phyloP scores from a whole-genome alignment of 2,113 vertebrate genomes.

The Siniperca knerii region DNA sequence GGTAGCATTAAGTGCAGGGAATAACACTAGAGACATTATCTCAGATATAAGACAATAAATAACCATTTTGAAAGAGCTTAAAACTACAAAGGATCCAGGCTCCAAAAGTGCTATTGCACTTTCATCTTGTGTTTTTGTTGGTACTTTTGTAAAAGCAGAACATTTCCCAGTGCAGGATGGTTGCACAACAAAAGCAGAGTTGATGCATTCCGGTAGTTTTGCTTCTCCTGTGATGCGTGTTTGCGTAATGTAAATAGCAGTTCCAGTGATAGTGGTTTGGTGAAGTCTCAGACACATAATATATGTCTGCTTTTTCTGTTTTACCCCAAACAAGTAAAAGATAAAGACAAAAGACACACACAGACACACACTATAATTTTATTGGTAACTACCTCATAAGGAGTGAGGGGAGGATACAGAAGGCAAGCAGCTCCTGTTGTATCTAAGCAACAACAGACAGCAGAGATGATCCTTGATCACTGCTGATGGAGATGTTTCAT shows the following conservation, averaged over 20 bases:
- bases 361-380: constrained; percentile 38
- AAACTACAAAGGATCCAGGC: not conserved
- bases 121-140: not conserved
- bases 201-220: not conserved
- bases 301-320: constrained; percentile 3
- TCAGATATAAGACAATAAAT: not conserved
- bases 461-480: constrained; percentile 73
- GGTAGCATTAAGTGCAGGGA: not conserved
- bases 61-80: not conserved
- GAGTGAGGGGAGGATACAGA: constrained; percentile 48
- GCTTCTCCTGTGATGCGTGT: not conserved
- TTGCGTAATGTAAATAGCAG: not conserved
- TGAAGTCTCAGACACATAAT: not conserved
- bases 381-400: constrained; percentile 57
- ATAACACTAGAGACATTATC: not conserved
- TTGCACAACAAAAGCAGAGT: not conserved
- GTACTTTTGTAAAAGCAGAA: not conserved
- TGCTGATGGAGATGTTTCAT: constrained; percentile 61
- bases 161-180: not conserved
- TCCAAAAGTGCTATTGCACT: not conserved
- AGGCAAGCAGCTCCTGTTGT: constrained; percentile 75
- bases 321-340: constrained; percentile 8
- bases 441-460: constrained; percentile 84
- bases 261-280: not conserved
- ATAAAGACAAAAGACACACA: constrained; percentile 14